Evolutionary conservation across 1,140 invertebrate genomes (phyloP).

Genomic region (Dufourea novaeangliae): DNA sequence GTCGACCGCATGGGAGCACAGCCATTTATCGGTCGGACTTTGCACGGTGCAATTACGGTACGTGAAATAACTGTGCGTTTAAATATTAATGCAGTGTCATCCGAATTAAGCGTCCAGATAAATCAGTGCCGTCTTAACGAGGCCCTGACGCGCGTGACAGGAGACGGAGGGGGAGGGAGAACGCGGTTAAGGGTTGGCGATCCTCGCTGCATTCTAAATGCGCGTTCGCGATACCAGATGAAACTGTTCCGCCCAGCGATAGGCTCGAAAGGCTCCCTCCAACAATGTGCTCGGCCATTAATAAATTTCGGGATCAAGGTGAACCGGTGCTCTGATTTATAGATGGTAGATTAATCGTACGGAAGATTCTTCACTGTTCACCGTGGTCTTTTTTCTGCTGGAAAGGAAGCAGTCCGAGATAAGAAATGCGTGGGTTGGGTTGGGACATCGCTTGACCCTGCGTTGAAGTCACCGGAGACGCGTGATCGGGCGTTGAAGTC

Average conservation of each 20-base stretch:
- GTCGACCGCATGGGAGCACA: neutral
- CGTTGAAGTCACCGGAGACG: neutral
- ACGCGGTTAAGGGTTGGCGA: constrained; percentile 9
- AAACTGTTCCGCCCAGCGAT: constrained; percentile 24
- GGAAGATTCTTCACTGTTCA: constrained; percentile 44
- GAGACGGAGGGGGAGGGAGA: too few species aligned
- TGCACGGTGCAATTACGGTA: constrained; percentile 29
- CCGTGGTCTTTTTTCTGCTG: neutral
- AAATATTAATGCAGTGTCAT: constrained; percentile 43
- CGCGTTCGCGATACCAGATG: constrained; percentile 12
- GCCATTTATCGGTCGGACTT: constrained; percentile 21
- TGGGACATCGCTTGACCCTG: neutral
- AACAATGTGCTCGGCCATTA: constrained; percentile 47
- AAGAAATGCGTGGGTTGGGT: too few species aligned
- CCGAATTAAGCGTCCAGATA: constrained; percentile 39
- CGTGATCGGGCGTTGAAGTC: neutral
- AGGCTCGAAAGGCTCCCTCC: constrained; percentile 8
- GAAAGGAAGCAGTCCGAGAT: neutral
- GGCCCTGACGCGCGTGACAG: constrained; percentile 40
- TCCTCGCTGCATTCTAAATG: constrained; percentile 6
- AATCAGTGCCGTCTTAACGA: constrained; percentile 40
- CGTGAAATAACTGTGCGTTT: constrained; percentile 12
- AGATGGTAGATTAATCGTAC: constrained; percentile 46
- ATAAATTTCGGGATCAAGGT: constrained; percentile 64
- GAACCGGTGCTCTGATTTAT: constrained; percentile 52